A percentile compares a stretch with the other conserved stretches of the same genome.
Evolutionary conservation across 1,140 invertebrate genomes (phyloP).

Genomic region (Mizuhopecten yessoensis): DNA sequence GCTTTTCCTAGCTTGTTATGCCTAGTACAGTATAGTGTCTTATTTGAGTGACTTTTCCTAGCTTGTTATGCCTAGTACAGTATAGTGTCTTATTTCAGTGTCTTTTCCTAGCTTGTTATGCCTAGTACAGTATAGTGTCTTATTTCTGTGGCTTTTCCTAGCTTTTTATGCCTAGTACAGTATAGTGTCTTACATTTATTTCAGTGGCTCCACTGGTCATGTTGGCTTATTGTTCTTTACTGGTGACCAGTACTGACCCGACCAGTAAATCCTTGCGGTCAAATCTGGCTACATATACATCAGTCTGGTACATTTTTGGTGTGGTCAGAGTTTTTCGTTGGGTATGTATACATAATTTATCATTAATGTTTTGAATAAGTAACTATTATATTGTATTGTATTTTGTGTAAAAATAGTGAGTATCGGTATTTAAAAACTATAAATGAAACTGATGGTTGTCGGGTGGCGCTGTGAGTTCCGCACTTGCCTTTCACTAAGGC

Average conservation of each 20-base stretch:
- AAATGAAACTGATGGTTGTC: too few relatives aligned
- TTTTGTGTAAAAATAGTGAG: too few relatives aligned
- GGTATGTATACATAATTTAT: constrained; percentile 76
- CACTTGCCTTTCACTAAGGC: too few relatives aligned
- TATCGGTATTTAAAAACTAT: too few relatives aligned
- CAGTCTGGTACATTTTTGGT: constrained; percentile 78
- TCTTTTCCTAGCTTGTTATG: not conserved
- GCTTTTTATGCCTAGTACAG: too few relatives aligned
- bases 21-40: not conserved
- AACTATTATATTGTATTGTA: too few relatives aligned
- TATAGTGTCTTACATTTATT: constrained; percentile 41
- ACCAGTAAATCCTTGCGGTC: constrained; percentile 58
- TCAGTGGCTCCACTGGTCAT: constrained; percentile 78
- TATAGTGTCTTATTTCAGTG: not conserved
- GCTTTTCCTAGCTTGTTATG: not conserved
- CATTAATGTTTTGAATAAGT: not conserved
- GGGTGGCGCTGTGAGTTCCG: too few relatives aligned
- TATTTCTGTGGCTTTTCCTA: not conserved
- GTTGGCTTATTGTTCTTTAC: constrained; percentile 75
- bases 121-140: not conserved
- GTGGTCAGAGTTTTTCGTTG: constrained; percentile 79
- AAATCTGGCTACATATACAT: constrained; percentile 63
- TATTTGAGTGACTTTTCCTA: too few relatives aligned
- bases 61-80: not conserved
- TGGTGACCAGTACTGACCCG: constrained; percentile 63